Percentiles rank a stretch among this genome's conserved stretches.
Evolutionary conservation across 2,888 invertebrate genomes (phyloP).

Genomic region (Byasa hedistus): DNA sequence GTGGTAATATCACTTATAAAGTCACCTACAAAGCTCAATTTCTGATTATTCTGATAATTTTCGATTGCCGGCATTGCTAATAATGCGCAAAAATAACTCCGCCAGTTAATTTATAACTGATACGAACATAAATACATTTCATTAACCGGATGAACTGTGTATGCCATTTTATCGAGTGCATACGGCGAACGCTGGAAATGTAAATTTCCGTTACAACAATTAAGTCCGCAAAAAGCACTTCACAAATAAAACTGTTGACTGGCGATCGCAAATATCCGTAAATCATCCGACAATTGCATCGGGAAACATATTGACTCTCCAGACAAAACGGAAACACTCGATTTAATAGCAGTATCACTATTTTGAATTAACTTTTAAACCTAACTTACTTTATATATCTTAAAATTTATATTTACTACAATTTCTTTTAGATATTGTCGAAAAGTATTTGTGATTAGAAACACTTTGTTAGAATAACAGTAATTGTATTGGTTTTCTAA

Average conservation of each 20-base stretch:
- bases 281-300: constrained; percentile 26
- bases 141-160: not conserved
- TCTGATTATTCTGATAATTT: too few species aligned
- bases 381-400: not conserved
- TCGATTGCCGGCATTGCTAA: too few species aligned
- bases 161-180: not conserved
- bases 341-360: constrained; percentile 4
- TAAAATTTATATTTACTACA: not conserved
- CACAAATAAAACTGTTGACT: constrained; percentile 26
- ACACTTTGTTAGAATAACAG: too few species aligned
- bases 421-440: too few species aligned
- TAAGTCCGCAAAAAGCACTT: constrained; percentile 26
- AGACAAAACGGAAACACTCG: constrained; percentile 8
- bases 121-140: too few species aligned
- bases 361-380: not conserved
- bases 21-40: too few species aligned
- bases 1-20: too few species aligned
- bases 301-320: constrained; percentile 23
- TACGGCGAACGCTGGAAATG: constrained; percentile 10
- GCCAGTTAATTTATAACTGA: too few species aligned
- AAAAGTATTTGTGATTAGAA: too few species aligned
- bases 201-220: constrained; percentile 26
- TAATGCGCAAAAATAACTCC: too few species aligned
- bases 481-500: too few species aligned
- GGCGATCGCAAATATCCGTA: constrained; percentile 24